Base-by-base conservation (phyloP, 2,888 invertebrate species). In the Gymnoscelis rufifasciata region DNA sequence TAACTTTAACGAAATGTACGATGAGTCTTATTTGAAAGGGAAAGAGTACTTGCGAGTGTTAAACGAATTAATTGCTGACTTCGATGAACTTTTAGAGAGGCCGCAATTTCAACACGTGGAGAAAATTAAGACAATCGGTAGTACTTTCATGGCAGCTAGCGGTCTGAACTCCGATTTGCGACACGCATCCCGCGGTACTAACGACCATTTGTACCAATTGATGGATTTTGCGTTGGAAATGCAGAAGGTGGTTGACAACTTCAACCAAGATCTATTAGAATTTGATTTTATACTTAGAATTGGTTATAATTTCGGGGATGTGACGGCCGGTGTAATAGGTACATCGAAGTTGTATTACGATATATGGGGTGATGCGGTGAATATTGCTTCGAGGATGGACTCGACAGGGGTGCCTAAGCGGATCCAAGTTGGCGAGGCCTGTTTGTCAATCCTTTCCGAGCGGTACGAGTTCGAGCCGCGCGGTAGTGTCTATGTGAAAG, bases 331-430 rank as follows among this genome's bases (percentile, higher is more conserved):
- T 1, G 95, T 99, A 1, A 98, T 99, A 42, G 98, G 98, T 0
- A 97, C 97, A 5, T 95, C 95, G 1, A 99, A 98, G 72, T 87
- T 99, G 50, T 96, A 97, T 75, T 99, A 98, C 66, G 98, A 98
- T 76, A 98, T 98, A 63, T 99, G 98, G 98, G 98, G 98, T 0
- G 98, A 99, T 76, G 97, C 98, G 0, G 98, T 99, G 0, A 99
- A 99, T 76, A 97, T 98, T 47, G 97, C 98, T 0, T 96, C 96
- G 5, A 90, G 98, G 42, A 99, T 99, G 99, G 98, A 99, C 78
- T 96, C 97, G 0, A 98, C 98, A 0, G 98, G 98, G 0, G 92
- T 97, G 7, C 90, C 93, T 2, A 95, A 96, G 47, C 89, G 93
- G 38, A 95, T 97, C 57, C 96, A 96, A 73, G 91, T 95, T 2